Percentiles rank a stretch among this genome's conserved stretches.
Conservation (phyloP, 2,888 invertebrate species). For the Papilio demoleus region DNA sequence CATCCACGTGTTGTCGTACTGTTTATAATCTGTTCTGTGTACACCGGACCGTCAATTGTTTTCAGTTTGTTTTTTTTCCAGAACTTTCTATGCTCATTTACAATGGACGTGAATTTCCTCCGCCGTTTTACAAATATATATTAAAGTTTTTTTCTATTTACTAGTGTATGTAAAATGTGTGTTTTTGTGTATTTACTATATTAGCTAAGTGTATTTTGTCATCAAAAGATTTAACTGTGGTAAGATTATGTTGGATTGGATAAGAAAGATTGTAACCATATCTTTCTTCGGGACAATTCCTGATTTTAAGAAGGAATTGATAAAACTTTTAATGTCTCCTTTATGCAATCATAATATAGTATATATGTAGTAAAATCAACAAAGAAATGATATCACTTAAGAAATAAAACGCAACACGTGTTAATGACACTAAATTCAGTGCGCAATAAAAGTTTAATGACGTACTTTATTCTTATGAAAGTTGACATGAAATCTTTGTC, state of each 20-base stretch:
- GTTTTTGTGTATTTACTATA: too few relatives aligned
- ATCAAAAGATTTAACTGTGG: not conserved
- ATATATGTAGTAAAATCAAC: not conserved
- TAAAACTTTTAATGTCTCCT: not conserved
- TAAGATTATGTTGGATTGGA: not conserved
- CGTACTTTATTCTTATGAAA: not conserved
- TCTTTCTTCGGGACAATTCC: not conserved
- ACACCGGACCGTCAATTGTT: not conserved
- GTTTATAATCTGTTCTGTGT: not conserved
- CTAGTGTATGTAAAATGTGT: too few relatives aligned
- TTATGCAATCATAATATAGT: too few relatives aligned
- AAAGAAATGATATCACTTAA: constrained; percentile 5
- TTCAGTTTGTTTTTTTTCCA: not conserved
- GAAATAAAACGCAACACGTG: not conserved
- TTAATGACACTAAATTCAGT: not conserved
- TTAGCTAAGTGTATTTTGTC: not conserved
- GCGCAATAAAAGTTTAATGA: constrained; percentile 4
- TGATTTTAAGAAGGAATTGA: not conserved
- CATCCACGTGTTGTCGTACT: not conserved
- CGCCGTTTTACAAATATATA: too few relatives aligned
- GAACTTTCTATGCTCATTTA: not conserved
- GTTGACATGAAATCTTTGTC: not conserved
- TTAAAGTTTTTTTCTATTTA: too few relatives aligned
- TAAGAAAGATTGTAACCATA: not conserved
- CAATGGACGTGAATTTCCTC: not conserved